Evolutionary conservation across 2,888 invertebrate genomes (phyloP), one percentile per base, ranked within the genome.

Genomic region (Calliscelio sp.): DNA sequence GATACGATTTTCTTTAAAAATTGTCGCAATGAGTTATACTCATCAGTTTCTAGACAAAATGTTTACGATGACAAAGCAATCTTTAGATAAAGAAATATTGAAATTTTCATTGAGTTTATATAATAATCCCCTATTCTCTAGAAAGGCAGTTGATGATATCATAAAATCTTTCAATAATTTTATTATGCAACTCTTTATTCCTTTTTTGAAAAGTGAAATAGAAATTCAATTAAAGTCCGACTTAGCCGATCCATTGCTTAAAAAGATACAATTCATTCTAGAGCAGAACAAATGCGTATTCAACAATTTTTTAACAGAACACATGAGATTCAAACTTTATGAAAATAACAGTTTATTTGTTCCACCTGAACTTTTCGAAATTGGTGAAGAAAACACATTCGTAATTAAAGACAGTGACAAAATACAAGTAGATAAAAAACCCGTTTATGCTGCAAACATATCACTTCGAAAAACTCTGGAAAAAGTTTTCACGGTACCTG

Each of bases 361-460:
- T 41, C 61, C 61, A 4, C 61, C 41, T n/a, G 61, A 61, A 16
- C 14, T 10, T 1, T 41, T 61, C 11, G 22, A 65, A 46, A 65
- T 65, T 14, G 46, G 46, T 3, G 46, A 65, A 28, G 28, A 65
- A 18, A 5, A 5, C 4, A 18, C 46, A 8, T 18, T 1, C 18
- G 46, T 28, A 2, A 65, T 8, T 28, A 7, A 28, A 28, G 8
- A 28, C 4, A 28, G 28, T 28, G 8, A 28, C 14, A 10, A 57
- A 16, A 32, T 28, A 18, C 18, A 44, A 10, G 18, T 84, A 35
- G 14, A 51, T 68, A 53, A 8, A 14, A 84, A 86, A 77, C 10
- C 16, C 10, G 55, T 82, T 38, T 85, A 82, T 32, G 85, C 74
- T 51, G 75, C 41, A 28, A 53, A 86, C 61, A 49, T 85, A 61